Conservation (phyloP, 2,113 vertebrate species). For the Dasypus novemcinctus region DNA sequence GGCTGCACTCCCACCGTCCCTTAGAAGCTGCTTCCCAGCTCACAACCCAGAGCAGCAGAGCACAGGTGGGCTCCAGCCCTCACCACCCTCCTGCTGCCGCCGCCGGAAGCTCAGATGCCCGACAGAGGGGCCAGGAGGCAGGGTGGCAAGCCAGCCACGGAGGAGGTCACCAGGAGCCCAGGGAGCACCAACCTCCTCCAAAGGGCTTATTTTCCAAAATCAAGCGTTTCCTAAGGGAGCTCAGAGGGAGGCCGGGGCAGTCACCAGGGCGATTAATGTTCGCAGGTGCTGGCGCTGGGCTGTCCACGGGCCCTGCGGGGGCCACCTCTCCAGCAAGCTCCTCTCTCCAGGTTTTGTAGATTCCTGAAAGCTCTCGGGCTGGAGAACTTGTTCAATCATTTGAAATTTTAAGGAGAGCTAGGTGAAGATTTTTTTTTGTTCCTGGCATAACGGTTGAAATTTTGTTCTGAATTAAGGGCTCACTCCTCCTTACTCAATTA, state of each 20-base stretch:
- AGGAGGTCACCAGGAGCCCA: not conserved
- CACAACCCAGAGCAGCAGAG: not conserved
- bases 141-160: not conserved
- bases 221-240: not conserved
- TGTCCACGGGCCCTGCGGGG: not conserved
- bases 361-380: not conserved
- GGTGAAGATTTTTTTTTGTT: not conserved
- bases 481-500: not conserved
- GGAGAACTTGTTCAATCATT: too few species aligned
- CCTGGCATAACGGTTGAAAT: not conserved
- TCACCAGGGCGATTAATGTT: accelerated
- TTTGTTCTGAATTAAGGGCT: not conserved
- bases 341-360: not conserved
- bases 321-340: not conserved
- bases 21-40: not conserved
- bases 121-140: not conserved
- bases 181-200: not conserved
- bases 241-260: not conserved
- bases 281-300: not conserved
- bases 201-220: not conserved
- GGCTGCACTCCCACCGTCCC: not conserved
- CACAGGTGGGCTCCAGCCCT: not conserved
- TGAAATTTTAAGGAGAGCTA: not conserved
- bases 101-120: not conserved
- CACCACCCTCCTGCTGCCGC: not conserved